phyloP scores from a whole-genome alignment of 1,140 invertebrate species.

The Macrosteles quadrilineatus region DNA sequence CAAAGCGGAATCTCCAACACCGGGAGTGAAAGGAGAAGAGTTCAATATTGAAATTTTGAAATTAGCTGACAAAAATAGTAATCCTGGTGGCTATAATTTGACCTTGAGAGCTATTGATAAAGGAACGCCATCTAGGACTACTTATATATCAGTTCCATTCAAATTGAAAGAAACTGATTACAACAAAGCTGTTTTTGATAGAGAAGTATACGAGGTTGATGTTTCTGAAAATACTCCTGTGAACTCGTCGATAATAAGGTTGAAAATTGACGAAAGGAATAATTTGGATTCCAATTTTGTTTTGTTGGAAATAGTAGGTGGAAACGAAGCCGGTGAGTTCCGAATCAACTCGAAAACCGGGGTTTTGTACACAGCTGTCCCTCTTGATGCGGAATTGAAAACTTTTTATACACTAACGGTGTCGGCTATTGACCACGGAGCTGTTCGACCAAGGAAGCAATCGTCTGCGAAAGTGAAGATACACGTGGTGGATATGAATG shows the following conservation, averaged over 20 bases:
- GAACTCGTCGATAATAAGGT: constrained; percentile 82
- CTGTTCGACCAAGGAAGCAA: constrained; percentile 75
- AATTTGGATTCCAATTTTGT: constrained; percentile 79
- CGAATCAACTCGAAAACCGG: constrained; percentile 84
- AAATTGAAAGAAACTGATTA: constrained; percentile 77
- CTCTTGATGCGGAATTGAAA: constrained; percentile 76
- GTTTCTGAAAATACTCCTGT: constrained; percentile 85
- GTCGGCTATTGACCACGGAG: constrained; percentile 80
- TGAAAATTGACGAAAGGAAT: constrained; percentile 84
- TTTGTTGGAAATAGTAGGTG: constrained; percentile 77
- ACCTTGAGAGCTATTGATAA: constrained; percentile 81
- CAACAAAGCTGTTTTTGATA: constrained; percentile 83
- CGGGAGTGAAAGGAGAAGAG: constrained; percentile 58
- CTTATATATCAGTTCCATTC: constrained; percentile 72
- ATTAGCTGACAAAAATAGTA: constrained; percentile 70
- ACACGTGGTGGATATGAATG: constrained; percentile 83
- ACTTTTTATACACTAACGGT: constrained; percentile 83
- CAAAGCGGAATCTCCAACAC: constrained; percentile 51
- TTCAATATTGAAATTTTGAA: constrained; percentile 75
- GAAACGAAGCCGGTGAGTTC: constrained; percentile 74
- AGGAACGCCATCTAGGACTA: constrained; percentile 72
- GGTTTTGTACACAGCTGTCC: constrained; percentile 69
- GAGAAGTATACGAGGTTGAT: constrained; percentile 84
- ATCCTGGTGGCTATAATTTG: constrained; percentile 79
- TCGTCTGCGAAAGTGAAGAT: constrained; percentile 88